A percentile compares a stretch with the other conserved stretches of the same genome.
These are phyloP conservation scores for Caenorhabditis afra DNA, from an alignment of 2,888 invertebrate species.

Conservation along the genomic window DNA sequence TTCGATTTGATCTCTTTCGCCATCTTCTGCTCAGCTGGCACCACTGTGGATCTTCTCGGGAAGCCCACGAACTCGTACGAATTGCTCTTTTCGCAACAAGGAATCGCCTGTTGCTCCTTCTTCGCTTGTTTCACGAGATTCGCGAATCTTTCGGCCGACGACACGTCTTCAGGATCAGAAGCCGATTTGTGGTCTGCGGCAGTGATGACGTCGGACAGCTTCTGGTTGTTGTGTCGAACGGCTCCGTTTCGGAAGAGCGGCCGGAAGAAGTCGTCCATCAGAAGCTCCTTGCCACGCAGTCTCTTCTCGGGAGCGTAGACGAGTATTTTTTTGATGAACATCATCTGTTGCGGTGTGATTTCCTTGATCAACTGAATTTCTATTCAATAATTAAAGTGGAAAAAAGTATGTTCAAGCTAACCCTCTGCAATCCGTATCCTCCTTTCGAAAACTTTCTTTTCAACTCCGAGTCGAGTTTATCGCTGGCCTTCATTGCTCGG, in stretches of 20 bases:
- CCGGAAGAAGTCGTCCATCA: constrained; percentile 67
- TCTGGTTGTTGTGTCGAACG: constrained; percentile 60
- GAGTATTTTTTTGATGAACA: constrained; percentile 64
- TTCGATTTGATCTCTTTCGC: constrained; percentile 50
- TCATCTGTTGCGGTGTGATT: constrained; percentile 52
- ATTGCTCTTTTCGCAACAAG: constrained; percentile 57
- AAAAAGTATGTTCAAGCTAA: background rate
- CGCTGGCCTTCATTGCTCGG: constrained; percentile 46
- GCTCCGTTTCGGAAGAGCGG: constrained; percentile 53
- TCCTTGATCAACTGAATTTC: constrained; percentile 56
- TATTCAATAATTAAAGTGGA: background rate
- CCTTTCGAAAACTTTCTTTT: constrained; percentile 41
- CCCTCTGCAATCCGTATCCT: constrained; percentile 47
- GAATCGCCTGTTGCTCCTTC: constrained; percentile 46
- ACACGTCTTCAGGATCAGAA: constrained; percentile 34
- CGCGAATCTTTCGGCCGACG: constrained; percentile 28
- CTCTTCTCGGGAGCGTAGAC: constrained; percentile 68
- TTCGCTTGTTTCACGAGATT: constrained; percentile 13
- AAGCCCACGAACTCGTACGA: constrained; percentile 48
- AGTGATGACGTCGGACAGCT: constrained; percentile 60
- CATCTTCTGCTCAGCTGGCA: constrained; percentile 59
- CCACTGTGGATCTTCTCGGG: constrained; percentile 45
- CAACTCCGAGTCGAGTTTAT: constrained; percentile 25
- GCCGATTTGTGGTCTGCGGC: constrained; percentile 56
- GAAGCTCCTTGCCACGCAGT: constrained; percentile 60